A percentile compares a stretch with the other conserved stretches of the same genome.
Evolutionary conservation across 2,113 vertebrate genomes (phyloP).

Genomic region (Sitta europaea): DNA sequence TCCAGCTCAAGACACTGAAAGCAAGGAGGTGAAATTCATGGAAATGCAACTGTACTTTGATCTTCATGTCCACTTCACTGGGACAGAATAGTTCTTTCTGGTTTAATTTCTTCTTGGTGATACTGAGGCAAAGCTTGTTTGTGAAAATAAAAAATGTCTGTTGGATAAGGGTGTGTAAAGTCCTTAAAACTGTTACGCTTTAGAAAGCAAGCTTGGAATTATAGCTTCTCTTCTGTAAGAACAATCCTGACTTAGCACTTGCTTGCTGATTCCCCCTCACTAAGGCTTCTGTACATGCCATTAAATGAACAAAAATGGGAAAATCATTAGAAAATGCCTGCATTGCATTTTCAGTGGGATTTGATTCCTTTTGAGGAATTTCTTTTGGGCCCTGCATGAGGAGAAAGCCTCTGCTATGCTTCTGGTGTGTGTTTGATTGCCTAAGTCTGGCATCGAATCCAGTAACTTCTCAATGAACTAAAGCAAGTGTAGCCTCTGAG

Average conservation of each 20-base stretch:
- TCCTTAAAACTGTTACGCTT: neutral
- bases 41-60: neutral
- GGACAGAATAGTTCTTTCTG: neutral
- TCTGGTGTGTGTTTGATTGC: neutral
- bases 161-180: neutral
- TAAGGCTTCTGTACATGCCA: neutral
- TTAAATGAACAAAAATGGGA: neutral
- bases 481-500: neutral
- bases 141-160: neutral
- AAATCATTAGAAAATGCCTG: neutral
- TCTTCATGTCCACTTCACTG: neutral
- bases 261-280: neutral
- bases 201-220: neutral
- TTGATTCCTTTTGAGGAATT: neutral
- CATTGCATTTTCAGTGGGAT: neutral
- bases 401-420: neutral
- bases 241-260: neutral
- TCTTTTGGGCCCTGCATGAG: neutral
- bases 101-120: neutral
- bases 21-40: neutral
- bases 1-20: fast-evolving
- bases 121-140: neutral
- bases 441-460: neutral
- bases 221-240: neutral
- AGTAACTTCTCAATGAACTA: neutral